These are phyloP conservation scores for Probosciger aterrimus DNA, from an alignment of 2,113 vertebrate genomes.

Conservation along the genomic window DNA sequence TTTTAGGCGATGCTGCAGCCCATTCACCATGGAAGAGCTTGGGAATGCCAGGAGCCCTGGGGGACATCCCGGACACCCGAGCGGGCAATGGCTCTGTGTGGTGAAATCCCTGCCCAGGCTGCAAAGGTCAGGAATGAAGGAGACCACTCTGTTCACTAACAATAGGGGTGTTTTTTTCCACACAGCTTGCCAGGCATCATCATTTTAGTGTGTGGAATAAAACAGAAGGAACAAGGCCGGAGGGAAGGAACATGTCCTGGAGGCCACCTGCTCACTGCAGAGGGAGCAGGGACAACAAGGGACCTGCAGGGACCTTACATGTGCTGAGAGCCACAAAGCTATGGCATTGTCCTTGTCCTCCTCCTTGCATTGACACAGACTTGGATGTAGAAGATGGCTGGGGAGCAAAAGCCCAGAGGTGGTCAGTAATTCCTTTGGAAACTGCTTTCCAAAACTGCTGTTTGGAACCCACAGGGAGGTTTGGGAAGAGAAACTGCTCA, in stretches of 20 bases:
- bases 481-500: not conserved
- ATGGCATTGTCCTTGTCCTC: not conserved
- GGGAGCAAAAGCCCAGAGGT: not conserved
- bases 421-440: not conserved
- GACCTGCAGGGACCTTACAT: not conserved
- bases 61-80: not conserved
- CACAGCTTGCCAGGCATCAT: not conserved
- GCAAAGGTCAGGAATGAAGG: not conserved
- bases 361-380: not conserved
- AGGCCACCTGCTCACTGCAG: not conserved
- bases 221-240: not conserved
- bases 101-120: not conserved
- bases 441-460: not conserved
- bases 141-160: not conserved
- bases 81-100: fast-evolving
- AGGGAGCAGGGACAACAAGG: not conserved
- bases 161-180: constrained; percentile 12
- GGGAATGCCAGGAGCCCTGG: not conserved
- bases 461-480: fast-evolving
- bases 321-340: not conserved
- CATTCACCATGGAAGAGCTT: not conserved
- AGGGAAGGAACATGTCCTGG: not conserved
- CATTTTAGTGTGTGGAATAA: not conserved
- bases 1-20: not conserved
- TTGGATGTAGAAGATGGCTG: not conserved